Base-by-base conservation (phyloP, 2,888 invertebrate species). In the Tachina grossa region DNA sequence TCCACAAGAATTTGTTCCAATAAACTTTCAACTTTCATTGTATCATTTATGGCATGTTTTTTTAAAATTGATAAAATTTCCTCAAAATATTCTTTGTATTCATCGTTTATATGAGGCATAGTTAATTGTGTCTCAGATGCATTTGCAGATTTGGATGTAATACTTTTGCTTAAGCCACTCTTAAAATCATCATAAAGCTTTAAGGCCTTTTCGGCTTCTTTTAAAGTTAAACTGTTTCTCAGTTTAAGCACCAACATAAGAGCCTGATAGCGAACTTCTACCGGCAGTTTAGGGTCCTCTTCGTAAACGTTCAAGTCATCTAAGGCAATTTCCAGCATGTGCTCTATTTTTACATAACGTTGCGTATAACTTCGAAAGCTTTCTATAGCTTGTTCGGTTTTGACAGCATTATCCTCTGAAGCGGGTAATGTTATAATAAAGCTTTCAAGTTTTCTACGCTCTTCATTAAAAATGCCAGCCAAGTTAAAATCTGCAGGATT, bases 31-130 rank as follows among this genome's bases (percentile, higher is more conserved):
- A 51, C 16, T 49, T 47, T 66, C 11, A 51, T n/a, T 1, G 66
- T 43, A 14, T 69, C 51, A 16, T 51, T 53, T 6, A 9, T n/a
- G 11, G 53, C 10, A 31, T 69, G 49, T 13, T 41, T 43, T 61
- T 43, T 39, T 8, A 79, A 53, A 79, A 79, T 53, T 19, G 4
- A 55, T 49, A 79, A 55, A 63, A 79, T 78, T 43, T 78, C 61
- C 13, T 78, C 69, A 22, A 78, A 69, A 59, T 61, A 78, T n/a
- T 43, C 49, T 6, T 41, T 16, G 13, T 77, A 68, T 22, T 77
- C 77, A 49, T 78, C 53, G 2, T 5, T 76, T 39, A 76, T 6
- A n/a, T 55, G 39, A 1, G 82, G 47, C 11, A 43, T 1, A 10
- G 4, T 14, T 14, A 57, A 39, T 5, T 55, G 11, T 80, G 61